A percentile compares a stretch with the other conserved stretches of the same genome.
Conservation (phyloP, 2,113 vertebrate genomes). For the Platycercus adscitus region DNA sequence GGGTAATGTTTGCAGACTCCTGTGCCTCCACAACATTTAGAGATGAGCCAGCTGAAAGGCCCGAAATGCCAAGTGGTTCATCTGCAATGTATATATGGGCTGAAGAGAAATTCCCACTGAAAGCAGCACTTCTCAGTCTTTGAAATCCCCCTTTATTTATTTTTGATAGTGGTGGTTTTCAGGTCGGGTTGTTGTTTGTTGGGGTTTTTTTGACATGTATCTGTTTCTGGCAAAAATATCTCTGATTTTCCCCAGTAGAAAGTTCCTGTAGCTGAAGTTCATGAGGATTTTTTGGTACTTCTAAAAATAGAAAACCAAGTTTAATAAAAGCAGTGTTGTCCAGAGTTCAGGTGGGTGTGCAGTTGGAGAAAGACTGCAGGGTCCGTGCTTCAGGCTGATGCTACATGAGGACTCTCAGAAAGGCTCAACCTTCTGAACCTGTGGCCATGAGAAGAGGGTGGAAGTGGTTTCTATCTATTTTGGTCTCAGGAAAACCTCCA, state of each 20-base stretch:
- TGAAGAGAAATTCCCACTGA: background rate
- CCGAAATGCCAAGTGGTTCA: background rate
- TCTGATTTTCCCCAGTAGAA: background rate
- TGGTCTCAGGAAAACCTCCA: background rate
- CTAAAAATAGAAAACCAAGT: background rate
- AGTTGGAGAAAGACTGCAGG: background rate
- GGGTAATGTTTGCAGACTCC: background rate
- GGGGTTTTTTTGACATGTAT: background rate
- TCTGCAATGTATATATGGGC: background rate
- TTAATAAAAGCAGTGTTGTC: background rate
- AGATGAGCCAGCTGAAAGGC: background rate
- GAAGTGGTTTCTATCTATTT: background rate
- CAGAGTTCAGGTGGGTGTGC: background rate
- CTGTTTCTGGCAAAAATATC: background rate
- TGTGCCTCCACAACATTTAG: background rate
- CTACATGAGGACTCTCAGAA: background rate
- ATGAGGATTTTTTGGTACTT: background rate
- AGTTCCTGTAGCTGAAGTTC: background rate
- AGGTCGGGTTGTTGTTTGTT: background rate
- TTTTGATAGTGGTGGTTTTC: background rate
- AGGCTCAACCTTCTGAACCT: background rate
- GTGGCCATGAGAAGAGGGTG: background rate
- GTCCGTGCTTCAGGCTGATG: background rate
- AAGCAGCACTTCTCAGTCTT: background rate
- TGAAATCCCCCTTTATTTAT: background rate